phyloP scores from a whole-genome alignment of 2,113 vertebrate species.

The Pangasianodon gigas region DNA sequence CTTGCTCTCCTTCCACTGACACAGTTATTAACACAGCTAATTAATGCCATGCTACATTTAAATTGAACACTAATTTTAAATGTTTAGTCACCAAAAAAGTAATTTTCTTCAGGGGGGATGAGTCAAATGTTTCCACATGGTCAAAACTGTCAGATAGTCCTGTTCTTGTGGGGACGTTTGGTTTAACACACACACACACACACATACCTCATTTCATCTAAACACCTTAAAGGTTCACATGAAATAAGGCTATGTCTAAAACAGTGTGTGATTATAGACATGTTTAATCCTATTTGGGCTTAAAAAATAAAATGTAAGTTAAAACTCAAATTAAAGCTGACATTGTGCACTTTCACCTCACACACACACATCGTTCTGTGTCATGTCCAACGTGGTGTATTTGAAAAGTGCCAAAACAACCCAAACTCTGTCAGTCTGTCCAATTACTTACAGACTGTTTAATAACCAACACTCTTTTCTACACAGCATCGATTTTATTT shows the following conservation, averaged over 20 bases:
- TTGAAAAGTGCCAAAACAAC: neutral
- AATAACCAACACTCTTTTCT: neutral
- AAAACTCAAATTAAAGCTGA: neutral
- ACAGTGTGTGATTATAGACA: neutral
- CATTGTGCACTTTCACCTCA: neutral
- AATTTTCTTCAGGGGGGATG: neutral
- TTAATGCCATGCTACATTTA: neutral
- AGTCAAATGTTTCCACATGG: neutral
- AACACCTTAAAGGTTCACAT: neutral
- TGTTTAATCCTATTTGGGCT: too few relatives aligned
- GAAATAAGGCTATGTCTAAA: neutral
- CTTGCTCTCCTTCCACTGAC: neutral
- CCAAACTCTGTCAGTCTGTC: neutral
- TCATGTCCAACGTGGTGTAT: too few relatives aligned
- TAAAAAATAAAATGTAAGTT: neutral
- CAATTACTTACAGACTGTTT: constrained; percentile 14
- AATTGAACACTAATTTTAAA: neutral
- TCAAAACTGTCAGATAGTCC: neutral
- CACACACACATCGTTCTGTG: neutral
- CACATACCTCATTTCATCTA: neutral
- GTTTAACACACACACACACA: neutral
- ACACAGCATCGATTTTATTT: constrained; percentile 15
- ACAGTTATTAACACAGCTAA: neutral
- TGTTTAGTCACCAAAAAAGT: neutral
- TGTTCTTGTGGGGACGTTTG: neutral